Percentiles rank a stretch among this genome's conserved stretches.
phyloP scores from a whole-genome alignment of 2,113 vertebrate genomes.

The Rhinichthys klamathensis region DNA sequence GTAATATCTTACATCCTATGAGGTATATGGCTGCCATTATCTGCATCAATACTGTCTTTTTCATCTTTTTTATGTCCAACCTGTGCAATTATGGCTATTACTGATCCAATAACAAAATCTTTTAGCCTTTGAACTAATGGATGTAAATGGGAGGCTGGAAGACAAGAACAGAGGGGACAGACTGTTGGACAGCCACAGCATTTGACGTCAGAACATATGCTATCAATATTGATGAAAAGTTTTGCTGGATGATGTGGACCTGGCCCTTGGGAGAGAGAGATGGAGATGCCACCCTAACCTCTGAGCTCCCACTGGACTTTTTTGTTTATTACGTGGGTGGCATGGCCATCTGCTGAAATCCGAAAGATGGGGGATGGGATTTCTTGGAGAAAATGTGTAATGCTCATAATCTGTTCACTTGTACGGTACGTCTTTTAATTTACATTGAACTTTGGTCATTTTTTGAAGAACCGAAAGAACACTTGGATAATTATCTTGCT shows the following conservation, averaged over 20 bases:
- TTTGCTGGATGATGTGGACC: constrained; percentile 31
- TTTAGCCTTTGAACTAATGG: constrained; percentile 44
- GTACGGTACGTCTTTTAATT: neutral
- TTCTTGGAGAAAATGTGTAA: constrained; percentile 50
- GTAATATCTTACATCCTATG: constrained; percentile 6
- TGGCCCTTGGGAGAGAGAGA: constrained; percentile 37
- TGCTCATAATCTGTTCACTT: constrained; percentile 38
- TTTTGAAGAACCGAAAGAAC: neutral
- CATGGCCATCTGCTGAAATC: constrained; percentile 56
- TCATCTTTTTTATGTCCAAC: constrained; percentile 4
- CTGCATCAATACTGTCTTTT: neutral
- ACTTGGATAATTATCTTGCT: neutral
- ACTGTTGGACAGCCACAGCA: neutral
- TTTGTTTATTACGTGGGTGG: constrained; percentile 57
- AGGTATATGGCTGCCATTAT: constrained; percentile 21
- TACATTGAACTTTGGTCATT: neutral
- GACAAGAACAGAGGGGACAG: neutral
- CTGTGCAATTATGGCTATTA: constrained; percentile 49
- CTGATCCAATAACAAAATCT: constrained; percentile 28
- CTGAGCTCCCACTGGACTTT: constrained; percentile 34
- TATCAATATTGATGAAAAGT: constrained; percentile 28
- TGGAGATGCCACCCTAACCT: constrained; percentile 45
- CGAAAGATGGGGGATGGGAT: constrained; percentile 34
- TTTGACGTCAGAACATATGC: constrained; percentile 22
- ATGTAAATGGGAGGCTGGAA: constrained; percentile 1